Base-by-base conservation (phyloP, 2,888 invertebrate species). In the Aphodius granarius region DNA sequence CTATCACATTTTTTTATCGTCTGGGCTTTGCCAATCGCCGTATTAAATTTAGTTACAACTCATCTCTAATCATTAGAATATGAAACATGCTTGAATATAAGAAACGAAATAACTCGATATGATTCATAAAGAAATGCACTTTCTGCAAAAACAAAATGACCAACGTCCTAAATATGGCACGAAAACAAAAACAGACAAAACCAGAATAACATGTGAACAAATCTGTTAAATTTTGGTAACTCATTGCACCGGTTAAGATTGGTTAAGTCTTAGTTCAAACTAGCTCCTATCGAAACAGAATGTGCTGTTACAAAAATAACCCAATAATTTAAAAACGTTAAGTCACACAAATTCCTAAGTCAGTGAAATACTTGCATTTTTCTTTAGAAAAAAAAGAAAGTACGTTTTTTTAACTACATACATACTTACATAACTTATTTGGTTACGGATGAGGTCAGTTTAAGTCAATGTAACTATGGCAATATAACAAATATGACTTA, bases 371-470 rank as follows among this genome's bases (percentile, higher is more conserved):
- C n/a, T n/a, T n/a, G n/a, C n/a, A n/a, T n/a, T n/a, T n/a, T 65
- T 62, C n/a, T 62, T 65, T 65, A 65, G 65, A 19, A 19, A 68
- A 68, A 68, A 68, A 68, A 68, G 20, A 43, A 43, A 43, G n/a
- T n/a, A n/a, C n/a, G n/a, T n/a, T n/a, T n/a, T n/a, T 43, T n/a
- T 9, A 18, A n/a, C 62, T 16, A 9, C 18, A 18, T 17, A 23
- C n/a, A 20, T 21, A 73, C 73, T 73, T 21, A 73, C 73, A 74
- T 73, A 74, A 86, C 81, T 83, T 82, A 81, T 84, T 84, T 84
- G 83, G 83, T 83, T 84, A 81, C 82, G 80, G 79, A 81, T 83
- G 83, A 85, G 83, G 82, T 83, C 82, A 83, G 82, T 83, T 83
- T 80, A 80, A 76, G 81, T 77, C 68, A 72, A 75, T 74, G 71